Conservation (phyloP, 2,888 invertebrate species). For the Acronicta psi region DNA sequence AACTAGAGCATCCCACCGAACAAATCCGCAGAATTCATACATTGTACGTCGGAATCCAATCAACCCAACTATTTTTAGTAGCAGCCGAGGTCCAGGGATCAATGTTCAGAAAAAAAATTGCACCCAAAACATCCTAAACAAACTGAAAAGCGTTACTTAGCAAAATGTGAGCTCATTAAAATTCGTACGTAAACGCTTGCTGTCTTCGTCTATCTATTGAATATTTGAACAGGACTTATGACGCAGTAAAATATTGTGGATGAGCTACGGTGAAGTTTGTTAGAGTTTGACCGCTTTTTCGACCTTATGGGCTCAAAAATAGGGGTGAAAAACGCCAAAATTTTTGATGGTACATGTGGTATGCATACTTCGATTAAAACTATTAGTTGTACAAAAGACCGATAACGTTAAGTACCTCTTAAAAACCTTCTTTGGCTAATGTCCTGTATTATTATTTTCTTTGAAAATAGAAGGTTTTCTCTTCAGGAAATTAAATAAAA, state of each 20-base stretch:
- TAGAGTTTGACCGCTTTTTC: neutral
- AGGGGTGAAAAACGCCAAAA: neutral
- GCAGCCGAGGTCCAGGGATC: slow-evolving; percentile 20
- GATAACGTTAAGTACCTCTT: too few relatives aligned
- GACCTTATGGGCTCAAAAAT: neutral
- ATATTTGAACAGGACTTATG: slow-evolving; percentile 48
- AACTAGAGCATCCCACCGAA: slow-evolving; percentile 29
- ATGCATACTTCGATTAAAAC: too few relatives aligned
- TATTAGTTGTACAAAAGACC: too few relatives aligned
- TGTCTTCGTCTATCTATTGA: slow-evolving; percentile 45
- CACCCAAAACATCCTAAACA: slow-evolving; percentile 63
- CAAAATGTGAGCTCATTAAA: slow-evolving; percentile 69
- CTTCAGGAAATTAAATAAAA: slow-evolving; percentile 26
- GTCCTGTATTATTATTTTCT: too few relatives aligned
- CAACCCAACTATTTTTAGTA: slow-evolving; percentile 59
- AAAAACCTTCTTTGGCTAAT: too few relatives aligned
- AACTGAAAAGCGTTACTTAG: slow-evolving; percentile 65
- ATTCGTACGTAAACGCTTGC: slow-evolving; percentile 58
- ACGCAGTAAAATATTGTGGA: slow-evolving; percentile 11
- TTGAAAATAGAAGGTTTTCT: neutral
- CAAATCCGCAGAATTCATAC: slow-evolving; percentile 48
- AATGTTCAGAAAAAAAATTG: slow-evolving; percentile 63
- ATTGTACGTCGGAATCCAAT: slow-evolving; percentile 54
- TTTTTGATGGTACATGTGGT: neutral
- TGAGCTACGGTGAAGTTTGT: slow-evolving; percentile 10